phyloP scores from a whole-genome alignment of 2,888 invertebrate species.

The Chymomyza amoena region DNA sequence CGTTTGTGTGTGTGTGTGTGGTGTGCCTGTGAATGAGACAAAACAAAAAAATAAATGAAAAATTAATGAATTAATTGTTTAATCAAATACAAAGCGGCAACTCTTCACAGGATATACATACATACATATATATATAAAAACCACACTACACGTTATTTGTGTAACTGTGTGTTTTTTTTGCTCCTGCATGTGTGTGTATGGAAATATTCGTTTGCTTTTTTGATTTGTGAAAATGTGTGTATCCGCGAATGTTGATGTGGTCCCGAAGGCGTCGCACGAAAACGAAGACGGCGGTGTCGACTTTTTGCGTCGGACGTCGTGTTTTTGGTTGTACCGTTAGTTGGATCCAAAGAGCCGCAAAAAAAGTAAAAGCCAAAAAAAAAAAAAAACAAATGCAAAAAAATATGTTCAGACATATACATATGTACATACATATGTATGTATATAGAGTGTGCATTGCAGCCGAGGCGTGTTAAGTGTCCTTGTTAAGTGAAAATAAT shows the following conservation, averaged over 20 bases:
- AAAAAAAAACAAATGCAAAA: background rate
- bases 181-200: constrained; percentile 31
- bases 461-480: constrained; percentile 27
- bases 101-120: constrained; percentile 31
- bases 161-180: background rate
- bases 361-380: constrained; percentile 12
- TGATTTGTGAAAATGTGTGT: constrained; percentile 74
- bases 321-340: background rate
- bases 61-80: constrained; percentile 48
- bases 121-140: constrained; percentile 60
- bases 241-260: constrained; percentile 57
- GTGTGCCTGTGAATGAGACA: constrained; percentile 40
- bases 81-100: constrained; percentile 22
- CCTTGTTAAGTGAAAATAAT: constrained; percentile 48
- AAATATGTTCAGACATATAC: background rate
- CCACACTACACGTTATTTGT: constrained; percentile 1
- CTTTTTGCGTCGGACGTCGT: background rate
- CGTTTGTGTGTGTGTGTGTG: background rate
- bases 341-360: constrained; percentile 14
- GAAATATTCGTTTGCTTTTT: constrained; percentile 62
- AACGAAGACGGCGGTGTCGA: constrained; percentile 20
- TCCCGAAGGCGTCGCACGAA: constrained; percentile 34
- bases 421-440: background rate
- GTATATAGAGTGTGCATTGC: background rate
- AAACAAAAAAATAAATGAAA: constrained; percentile 27